phyloP scores from a whole-genome alignment of 2,797 vertebrate species.

The Cheirogaleus major region DNA sequence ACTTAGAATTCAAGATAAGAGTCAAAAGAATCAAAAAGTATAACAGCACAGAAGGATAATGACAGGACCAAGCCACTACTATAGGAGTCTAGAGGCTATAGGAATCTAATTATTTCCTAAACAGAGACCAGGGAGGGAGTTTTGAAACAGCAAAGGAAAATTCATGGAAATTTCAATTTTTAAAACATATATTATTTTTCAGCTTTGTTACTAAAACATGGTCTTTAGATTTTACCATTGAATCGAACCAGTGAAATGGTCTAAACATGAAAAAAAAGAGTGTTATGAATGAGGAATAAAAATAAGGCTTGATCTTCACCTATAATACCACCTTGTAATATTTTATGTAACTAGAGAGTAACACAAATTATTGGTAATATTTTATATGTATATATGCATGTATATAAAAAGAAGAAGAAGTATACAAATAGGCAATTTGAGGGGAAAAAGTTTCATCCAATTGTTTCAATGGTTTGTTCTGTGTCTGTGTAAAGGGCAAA shows the following conservation, averaged over 20 bases:
- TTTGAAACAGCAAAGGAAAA: conserved; percentile 54
- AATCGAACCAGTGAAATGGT: neutral
- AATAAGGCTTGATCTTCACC: conserved; percentile 29
- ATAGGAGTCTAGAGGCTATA: conserved; percentile 6
- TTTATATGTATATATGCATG: neutral
- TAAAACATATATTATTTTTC: conserved; percentile 49
- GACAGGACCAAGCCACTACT: neutral
- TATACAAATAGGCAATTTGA: conserved; percentile 58
- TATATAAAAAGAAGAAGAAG: neutral
- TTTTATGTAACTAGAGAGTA: neutral
- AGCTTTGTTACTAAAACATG: conserved; percentile 45
- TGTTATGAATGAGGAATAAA: neutral
- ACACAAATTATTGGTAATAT: neutral
- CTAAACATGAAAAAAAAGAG: conserved; percentile 17
- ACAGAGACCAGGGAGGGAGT: conserved; percentile 48
- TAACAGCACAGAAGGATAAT: neutral
- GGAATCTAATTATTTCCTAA: conserved; percentile 80
- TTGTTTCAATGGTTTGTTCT: conserved; percentile 74
- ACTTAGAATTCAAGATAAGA: conserved; percentile 16
- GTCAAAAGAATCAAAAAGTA: neutral
- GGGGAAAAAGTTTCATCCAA: conserved; percentile 24
- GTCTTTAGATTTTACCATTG: conserved; percentile 60
- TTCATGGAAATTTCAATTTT: conserved; percentile 69
- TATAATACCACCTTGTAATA: neutral
- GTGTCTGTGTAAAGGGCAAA: conserved; percentile 66